phyloP scores from a whole-genome alignment of 2,888 invertebrate genomes.

The Spatulosminthurus flaviceps region DNA sequence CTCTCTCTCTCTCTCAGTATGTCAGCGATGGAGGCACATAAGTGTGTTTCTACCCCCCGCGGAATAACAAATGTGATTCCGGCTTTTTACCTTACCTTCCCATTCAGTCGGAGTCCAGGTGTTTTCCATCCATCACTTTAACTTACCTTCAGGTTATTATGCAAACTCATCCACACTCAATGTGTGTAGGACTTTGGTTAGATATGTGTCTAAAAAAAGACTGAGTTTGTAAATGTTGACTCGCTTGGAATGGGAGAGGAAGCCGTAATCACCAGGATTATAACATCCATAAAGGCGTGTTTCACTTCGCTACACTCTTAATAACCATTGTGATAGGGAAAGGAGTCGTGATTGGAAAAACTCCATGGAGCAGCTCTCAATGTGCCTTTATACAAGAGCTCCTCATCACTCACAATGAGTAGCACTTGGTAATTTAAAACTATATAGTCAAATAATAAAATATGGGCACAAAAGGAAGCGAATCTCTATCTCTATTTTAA shows the following conservation, averaged over 20 bases:
- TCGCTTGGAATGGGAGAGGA: neutral
- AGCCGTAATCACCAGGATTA: neutral
- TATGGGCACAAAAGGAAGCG: too few relatives aligned
- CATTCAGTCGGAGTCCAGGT: slow-evolving; percentile 44
- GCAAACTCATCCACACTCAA: slow-evolving; percentile 37
- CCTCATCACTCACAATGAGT: too few relatives aligned
- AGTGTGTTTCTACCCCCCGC: slow-evolving; percentile 33
- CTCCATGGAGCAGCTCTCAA: too few relatives aligned
- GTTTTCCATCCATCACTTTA: slow-evolving; percentile 45
- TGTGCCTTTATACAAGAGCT: too few relatives aligned
- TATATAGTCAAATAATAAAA: too few relatives aligned
- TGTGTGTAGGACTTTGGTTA: neutral
- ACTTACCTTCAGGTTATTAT: slow-evolving; percentile 40
- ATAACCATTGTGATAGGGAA: neutral
- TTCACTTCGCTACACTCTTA: slow-evolving; percentile 1
- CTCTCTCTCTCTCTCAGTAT: too few relatives aligned
- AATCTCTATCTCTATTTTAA: too few relatives aligned
- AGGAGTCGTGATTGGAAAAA: neutral
- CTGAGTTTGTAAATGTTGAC: neutral
- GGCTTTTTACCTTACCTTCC: slow-evolving; percentile 37
- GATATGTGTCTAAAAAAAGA: neutral
- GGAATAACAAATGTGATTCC: slow-evolving; percentile 48
- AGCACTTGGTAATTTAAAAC: too few relatives aligned
- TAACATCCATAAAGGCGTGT: slow-evolving; percentile 4
- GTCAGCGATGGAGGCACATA: slow-evolving; percentile 7